Evolutionary conservation across 2,888 invertebrate species (phyloP).

Genomic region (Blastobasis adustella): DNA sequence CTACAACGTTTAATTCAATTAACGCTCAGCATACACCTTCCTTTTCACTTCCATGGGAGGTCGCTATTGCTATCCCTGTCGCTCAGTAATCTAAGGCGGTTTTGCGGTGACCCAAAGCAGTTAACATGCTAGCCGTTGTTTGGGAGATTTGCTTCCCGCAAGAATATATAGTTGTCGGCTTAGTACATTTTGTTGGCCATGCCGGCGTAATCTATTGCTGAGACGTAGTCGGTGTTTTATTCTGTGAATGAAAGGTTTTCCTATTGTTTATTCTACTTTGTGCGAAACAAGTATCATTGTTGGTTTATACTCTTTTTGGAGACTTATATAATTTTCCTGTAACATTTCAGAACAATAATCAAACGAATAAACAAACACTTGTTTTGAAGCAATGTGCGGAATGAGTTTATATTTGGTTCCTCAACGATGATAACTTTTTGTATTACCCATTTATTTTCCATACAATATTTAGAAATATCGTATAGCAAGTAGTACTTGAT

Average conservation of each 20-base stretch:
- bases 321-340: no score
- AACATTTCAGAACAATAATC: no score
- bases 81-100: constrained; percentile 25
- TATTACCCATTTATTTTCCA: no score
- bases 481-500: no score
- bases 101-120: constrained; percentile 49
- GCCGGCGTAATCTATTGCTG: no score
- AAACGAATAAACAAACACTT: no score
- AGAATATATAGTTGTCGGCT: constrained; percentile 35
- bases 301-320: no score
- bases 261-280: no score
- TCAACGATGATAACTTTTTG: no score
- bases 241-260: not conserved
- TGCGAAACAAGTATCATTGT: not conserved
- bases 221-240: constrained; percentile 15
- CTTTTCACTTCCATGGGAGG: constrained; percentile 2
- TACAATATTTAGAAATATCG: no score
- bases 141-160: constrained; percentile 34
- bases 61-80: constrained; percentile 16
- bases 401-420: no score
- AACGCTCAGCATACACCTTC: constrained; percentile 1
- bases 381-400: no score
- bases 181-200: constrained; percentile 27
- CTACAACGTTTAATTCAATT: constrained; percentile 12
- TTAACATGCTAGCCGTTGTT: constrained; percentile 59